phyloP scores from a whole-genome alignment of 2,113 vertebrate genomes.

The Uropsilus gracilis region DNA sequence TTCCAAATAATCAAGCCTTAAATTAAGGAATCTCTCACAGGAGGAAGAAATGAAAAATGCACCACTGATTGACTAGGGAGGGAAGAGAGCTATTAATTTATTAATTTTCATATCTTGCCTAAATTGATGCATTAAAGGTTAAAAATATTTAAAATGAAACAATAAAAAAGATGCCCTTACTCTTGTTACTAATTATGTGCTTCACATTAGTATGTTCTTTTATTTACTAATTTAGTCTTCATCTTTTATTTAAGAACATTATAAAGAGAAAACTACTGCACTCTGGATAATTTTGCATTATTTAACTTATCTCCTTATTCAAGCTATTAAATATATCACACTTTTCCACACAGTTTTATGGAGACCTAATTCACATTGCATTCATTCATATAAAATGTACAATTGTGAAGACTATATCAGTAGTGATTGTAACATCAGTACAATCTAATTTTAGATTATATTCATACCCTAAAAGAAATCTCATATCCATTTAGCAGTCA shows the following conservation, averaged over 20 bases:
- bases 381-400: background rate
- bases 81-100: slow-evolving; percentile 50
- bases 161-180: slow-evolving; percentile 20
- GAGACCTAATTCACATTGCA: background rate
- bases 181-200: background rate
- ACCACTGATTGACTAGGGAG: slow-evolving; percentile 56
- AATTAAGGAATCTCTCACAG: slow-evolving; percentile 66
- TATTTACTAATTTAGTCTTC: background rate
- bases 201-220: slow-evolving; percentile 35
- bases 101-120: slow-evolving; percentile 46
- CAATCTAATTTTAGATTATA: slow-evolving; percentile 9
- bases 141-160: slow-evolving; percentile 34
- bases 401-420: background rate
- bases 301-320: background rate
- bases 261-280: slow-evolving; percentile 12
- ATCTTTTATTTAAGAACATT: slow-evolving; percentile 33
- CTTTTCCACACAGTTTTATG: background rate
- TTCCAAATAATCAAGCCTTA: slow-evolving; percentile 58
- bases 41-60: slow-evolving; percentile 40
- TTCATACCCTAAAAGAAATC: background rate
- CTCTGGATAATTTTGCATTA: slow-evolving; percentile 2
- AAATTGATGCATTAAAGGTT: slow-evolving; percentile 50
- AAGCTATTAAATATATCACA: background rate
- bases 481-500: background rate
- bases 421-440: background rate